Percentiles rank a stretch among this genome's conserved stretches.
Conservation (phyloP, 2,888 invertebrate genomes). For the Pyrochroa serraticornis region DNA sequence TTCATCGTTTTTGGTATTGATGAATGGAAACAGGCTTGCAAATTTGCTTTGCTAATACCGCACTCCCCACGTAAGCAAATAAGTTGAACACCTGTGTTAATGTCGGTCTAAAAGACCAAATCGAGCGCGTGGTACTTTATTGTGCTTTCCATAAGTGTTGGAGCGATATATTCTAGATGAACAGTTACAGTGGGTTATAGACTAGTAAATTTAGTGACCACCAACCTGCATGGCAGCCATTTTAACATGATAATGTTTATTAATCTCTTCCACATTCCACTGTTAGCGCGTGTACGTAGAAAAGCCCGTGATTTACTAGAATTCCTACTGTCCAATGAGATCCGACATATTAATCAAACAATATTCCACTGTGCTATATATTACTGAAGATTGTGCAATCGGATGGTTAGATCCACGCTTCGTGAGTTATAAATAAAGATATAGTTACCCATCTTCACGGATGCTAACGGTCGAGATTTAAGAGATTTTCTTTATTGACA, state of each 20-base stretch:
- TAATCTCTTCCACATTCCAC: slow-evolving; percentile 37
- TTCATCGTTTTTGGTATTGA: too few species aligned
- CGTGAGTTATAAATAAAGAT: slow-evolving; percentile 51
- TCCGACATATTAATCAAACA: slow-evolving; percentile 43
- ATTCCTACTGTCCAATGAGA: slow-evolving; percentile 39
- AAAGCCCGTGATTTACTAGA: slow-evolving; percentile 35
- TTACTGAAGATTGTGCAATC: slow-evolving; percentile 42
- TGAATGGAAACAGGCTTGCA: background rate
- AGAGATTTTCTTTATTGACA: slow-evolving; percentile 45
- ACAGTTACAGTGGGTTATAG: slow-evolving; percentile 36
- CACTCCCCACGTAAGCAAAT: slow-evolving; percentile 34
- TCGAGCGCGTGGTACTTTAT: slow-evolving; percentile 35
- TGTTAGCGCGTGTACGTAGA: slow-evolving; percentile 29
- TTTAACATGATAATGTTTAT: slow-evolving; percentile 44
- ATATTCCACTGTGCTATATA: slow-evolving; percentile 39
- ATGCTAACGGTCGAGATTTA: slow-evolving; percentile 42
- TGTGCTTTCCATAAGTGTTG: slow-evolving; percentile 35
- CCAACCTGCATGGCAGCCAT: slow-evolving; percentile 39
- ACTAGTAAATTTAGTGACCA: slow-evolving; percentile 43
- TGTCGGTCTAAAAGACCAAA: slow-evolving; percentile 34
- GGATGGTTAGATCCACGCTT: slow-evolving; percentile 37
- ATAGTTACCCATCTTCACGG: slow-evolving; percentile 47
- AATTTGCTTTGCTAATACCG: slow-evolving; percentile 36
- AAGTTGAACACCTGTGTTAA: slow-evolving; percentile 38
- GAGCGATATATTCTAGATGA: slow-evolving; percentile 31